Evolutionary conservation across 2,888 invertebrate genomes (phyloP), one percentile per base, ranked within the genome.

Genomic region (Drosophila neutralis): DNA sequence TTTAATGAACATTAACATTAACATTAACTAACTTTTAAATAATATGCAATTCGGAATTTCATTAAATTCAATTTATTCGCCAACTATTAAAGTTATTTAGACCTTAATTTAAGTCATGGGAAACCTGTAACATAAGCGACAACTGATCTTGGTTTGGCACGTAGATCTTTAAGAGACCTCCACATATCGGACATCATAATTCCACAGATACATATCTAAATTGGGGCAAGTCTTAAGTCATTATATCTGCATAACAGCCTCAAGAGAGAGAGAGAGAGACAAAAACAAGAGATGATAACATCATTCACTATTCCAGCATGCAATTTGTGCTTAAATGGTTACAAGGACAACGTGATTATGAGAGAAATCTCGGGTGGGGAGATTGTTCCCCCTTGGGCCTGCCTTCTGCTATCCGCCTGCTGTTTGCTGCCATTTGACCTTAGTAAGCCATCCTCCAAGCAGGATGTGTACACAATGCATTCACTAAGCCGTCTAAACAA

Each of bases 291-390:
- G 45, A 56, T 49, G 67, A 73, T 62, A 79, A 45, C 64, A 64
- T 36, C 56, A 68, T 73, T 45, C 36, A 58, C 64, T 42, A 48
- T 69, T 64, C 62, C 52, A 65, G 59, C 51, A 29, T 57, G 65
- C 66, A 78, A 71, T 78, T 78, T 86, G 69, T 68, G 71, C 62
- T 69, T 62, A 86, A 88, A 82, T 75, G 77, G 80, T 74, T 87
- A 82, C 84, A 87, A 85, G 84, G 88, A 85, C 86, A 85, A 82
- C 69, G 60, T 70, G 87, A 87, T 85, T 85, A 89, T 67, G 59
- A 27, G 60, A 56, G 71, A 74, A 38, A 56, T 38, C 56, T 72
- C 66, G 64, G 63, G 61, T 67, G 57, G 61, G 48, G 56, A 64
- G 8, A 15, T 58, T 69, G 52, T 53, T 52, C 40, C 35, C 38